Evolutionary conservation across 2,113 vertebrate species (phyloP).

Genomic region (Anhinga rufa): DNA sequence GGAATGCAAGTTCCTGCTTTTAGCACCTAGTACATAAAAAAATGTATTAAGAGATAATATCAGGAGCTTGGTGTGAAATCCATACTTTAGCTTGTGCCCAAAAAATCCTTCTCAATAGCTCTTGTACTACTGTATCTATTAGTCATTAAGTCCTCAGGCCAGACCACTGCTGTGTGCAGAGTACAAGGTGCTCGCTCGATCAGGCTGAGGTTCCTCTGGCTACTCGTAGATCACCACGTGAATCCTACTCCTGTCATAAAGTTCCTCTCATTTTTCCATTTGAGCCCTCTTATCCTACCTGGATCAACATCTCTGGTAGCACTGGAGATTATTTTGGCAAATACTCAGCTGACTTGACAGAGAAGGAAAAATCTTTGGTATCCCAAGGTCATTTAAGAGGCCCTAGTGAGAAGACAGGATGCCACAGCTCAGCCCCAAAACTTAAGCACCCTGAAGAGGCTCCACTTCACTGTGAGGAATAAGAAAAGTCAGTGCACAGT

Average conservation of each 20-base stretch:
- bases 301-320: not conserved
- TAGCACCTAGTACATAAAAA: not conserved
- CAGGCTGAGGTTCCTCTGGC: not conserved
- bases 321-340: not conserved
- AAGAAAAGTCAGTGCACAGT: not conserved
- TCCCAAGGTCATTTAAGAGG: not conserved
- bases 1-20: not conserved
- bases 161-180: not conserved
- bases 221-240: not conserved
- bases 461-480: not conserved
- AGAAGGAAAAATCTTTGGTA: not conserved
- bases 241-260: not conserved
- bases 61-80: not conserved
- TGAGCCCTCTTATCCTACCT: not conserved
- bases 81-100: not conserved
- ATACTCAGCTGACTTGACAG: not conserved
- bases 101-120: not conserved
- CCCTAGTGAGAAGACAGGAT: not conserved
- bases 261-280: not conserved
- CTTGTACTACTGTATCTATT: not conserved
- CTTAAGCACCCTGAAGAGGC: not conserved
- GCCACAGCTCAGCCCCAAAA: not conserved
- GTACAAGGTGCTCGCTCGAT: not conserved
- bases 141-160: not conserved
- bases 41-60: not conserved